A percentile compares a stretch with the other conserved stretches of the same genome.
phyloP scores from a whole-genome alignment of 2,888 invertebrate genomes.

The Rotaria macrura region DNA sequence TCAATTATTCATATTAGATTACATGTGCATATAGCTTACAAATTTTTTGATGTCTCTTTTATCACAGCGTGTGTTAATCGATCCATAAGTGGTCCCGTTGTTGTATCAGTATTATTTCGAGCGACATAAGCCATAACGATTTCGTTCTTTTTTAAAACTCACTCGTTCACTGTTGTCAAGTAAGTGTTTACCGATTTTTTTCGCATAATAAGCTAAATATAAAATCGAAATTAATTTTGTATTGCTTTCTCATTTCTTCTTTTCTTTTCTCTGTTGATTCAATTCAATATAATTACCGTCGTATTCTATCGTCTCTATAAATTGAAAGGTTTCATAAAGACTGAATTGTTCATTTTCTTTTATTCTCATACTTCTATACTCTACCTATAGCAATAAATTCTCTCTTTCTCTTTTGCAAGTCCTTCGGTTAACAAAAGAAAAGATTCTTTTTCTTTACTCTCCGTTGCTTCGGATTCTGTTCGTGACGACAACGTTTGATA shows the following conservation, averaged over 20 bases:
- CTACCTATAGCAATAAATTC: neutral
- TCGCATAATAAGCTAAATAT: neutral
- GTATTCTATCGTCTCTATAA: neutral
- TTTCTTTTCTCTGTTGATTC: neutral
- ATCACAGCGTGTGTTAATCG: neutral
- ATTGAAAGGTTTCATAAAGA: neutral
- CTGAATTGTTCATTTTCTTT: neutral
- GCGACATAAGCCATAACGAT: neutral
- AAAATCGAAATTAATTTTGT: neutral
- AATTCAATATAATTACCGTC: neutral
- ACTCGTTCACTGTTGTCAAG: neutral
- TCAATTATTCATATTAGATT: too few species aligned
- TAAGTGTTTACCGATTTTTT: neutral
- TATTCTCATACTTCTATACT: neutral
- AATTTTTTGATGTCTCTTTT: slow-evolving; percentile 10
- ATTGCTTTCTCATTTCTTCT: neutral
- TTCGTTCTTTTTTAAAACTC: neutral
- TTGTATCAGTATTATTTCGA: neutral
- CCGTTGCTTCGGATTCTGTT: neutral
- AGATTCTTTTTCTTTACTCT: neutral
- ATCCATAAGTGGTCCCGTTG: neutral
- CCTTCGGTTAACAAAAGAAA: neutral
- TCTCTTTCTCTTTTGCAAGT: neutral
- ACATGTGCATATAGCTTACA: neutral
- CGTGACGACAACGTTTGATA: neutral